Percentiles rank a stretch among this genome's conserved stretches.
Evolutionary conservation across 1,140 invertebrate genomes (phyloP).

Genomic region (Trachelipus rathkii): DNA sequence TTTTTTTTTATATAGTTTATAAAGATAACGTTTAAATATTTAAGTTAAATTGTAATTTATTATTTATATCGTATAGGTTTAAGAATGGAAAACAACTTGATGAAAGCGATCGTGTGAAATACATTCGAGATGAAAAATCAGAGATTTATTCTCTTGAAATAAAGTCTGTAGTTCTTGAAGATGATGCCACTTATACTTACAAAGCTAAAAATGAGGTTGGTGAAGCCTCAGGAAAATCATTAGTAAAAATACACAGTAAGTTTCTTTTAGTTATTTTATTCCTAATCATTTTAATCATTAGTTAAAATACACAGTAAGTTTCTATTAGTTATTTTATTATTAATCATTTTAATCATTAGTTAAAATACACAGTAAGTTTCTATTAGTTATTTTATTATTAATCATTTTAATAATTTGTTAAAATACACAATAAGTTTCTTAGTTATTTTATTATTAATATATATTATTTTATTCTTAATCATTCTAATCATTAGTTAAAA

Average conservation of each 20-base stretch:
- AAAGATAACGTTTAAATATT: too few species aligned
- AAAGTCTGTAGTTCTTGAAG: slow-evolving; percentile 62
- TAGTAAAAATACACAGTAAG: slow-evolving; percentile 73
- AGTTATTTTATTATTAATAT: too few species aligned
- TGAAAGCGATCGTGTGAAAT: slow-evolving; percentile 57
- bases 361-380: slow-evolving; percentile 68
- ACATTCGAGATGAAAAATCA: slow-evolving; percentile 60
- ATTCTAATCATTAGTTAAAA: slow-evolving; percentile 67
- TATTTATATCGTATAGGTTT: slow-evolving; percentile 51
- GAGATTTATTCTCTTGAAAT: slow-evolving; percentile 66
- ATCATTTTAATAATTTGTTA: slow-evolving; percentile 67
- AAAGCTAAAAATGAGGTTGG: slow-evolving; percentile 71
- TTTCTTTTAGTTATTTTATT: slow-evolving; percentile 35
- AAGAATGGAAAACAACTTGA: slow-evolving; percentile 61
- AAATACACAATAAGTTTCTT: slow-evolving; percentile 66
- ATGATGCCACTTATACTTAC: slow-evolving; percentile 74
- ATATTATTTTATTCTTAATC: not conserved
- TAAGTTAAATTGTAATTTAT: too few species aligned
- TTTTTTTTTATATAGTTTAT: too few species aligned
- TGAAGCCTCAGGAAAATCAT: slow-evolving; percentile 63
- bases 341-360: slow-evolving; percentile 67
- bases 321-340: not conserved
- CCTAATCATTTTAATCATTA: too few species aligned
- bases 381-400: not conserved
- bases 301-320: slow-evolving; percentile 73